Evolutionary conservation across 2,113 vertebrate genomes (phyloP), one percentile per base, ranked within the genome.

Genomic region (Setophaga kirtlandii): DNA sequence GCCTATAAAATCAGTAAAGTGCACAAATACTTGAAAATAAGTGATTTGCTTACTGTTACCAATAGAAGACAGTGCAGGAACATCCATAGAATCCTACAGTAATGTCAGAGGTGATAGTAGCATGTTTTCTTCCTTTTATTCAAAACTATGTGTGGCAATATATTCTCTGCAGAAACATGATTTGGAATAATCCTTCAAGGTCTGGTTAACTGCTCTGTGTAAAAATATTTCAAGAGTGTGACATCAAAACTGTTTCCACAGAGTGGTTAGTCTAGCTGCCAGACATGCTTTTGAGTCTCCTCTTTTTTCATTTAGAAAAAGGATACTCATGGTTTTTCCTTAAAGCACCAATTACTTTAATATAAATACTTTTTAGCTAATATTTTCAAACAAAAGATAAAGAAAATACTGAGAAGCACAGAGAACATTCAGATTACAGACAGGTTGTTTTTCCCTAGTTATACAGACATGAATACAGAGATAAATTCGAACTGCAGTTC

Each of bases 161-260:
- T 22, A 55, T 37, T 35, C 42, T 70, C 59, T 80, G 60, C 7
- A 81, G 58, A 76, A 91, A 90, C 33, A 74, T 2, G 1, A 44
- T 77, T 89, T 35, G 77, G 56, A 89, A 68, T 91, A 90, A 91
- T 76, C 35, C 25, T 69, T 91, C 81, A 95, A 89, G 35, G 65
- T 90, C 86, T 90, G 89, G 58, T 75, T 92, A 94, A 41, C 47
- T 42, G n/a, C n/a, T 73, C n/a, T 22, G 21, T 69, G 22, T 75
- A 89, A 96, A 95, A 88, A 75, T 69, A 83, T 81, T 93, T 96
- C 82, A 92, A 55, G 52, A 85, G 30, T 37, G 37, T 75, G 42
- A 78, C 63, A 84, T 5, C 39, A 75, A 91, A 87, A 75, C 33
- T 63, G 58, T 81, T 84, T 58, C 22, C 10, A 82, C 11, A 59